Conservation (phyloP, 2,797 vertebrate species). For the Amazonetta brasiliensis region DNA sequence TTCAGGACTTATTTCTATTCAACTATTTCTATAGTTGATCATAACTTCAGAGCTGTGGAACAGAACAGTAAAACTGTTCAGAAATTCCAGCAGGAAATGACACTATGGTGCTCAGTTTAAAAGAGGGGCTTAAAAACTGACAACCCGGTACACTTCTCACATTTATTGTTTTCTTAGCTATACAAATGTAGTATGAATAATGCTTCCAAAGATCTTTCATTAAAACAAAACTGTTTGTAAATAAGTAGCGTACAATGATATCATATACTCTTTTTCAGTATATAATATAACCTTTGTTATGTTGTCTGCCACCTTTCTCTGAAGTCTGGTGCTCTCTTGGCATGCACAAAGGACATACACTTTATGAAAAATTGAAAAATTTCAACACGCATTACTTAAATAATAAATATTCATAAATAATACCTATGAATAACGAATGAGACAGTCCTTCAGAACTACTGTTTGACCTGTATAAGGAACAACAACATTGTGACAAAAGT, state of each 20-base stretch:
- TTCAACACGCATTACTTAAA: conserved; percentile 71
- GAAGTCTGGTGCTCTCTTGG: conserved; percentile 45
- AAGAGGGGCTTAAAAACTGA: not conserved
- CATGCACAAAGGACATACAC: conserved; percentile 48
- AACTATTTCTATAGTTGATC: not conserved
- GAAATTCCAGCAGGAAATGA: not conserved
- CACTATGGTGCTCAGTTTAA: not conserved
- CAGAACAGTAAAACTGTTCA: not conserved
- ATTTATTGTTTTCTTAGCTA: not conserved
- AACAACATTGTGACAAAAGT: conserved; percentile 52
- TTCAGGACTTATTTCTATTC: not conserved
- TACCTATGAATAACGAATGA: conserved; percentile 75
- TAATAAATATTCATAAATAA: conserved; percentile 78
- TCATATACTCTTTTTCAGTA: not conserved
- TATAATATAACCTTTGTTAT: not conserved
- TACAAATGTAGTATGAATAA: not conserved
- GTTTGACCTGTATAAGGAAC: conserved; percentile 70
- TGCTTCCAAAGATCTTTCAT: not conserved
- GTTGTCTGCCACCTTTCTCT: conserved; percentile 12
- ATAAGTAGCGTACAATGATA: not conserved
- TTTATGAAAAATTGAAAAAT: conserved; percentile 77
- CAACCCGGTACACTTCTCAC: not conserved
- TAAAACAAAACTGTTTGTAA: not conserved
- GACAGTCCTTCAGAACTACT: conserved; percentile 69
- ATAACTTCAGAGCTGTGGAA: not conserved